phyloP scores from a whole-genome alignment of 2,888 invertebrate genomes.

The Entomobrya multifasciata region DNA sequence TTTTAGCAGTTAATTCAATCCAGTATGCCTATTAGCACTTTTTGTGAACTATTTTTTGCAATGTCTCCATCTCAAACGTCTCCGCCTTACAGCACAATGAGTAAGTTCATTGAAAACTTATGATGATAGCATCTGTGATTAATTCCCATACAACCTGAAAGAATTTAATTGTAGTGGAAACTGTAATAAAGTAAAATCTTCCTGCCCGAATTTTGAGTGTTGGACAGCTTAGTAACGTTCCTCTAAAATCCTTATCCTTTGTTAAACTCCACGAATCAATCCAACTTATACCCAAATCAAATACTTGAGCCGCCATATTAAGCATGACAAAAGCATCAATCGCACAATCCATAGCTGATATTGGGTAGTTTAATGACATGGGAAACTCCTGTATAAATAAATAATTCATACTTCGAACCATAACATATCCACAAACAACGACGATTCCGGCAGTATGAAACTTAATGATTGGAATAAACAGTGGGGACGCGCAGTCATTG shows the following conservation, averaged over 20 bases:
- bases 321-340: constrained; percentile 34
- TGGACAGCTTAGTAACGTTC: constrained; percentile 55
- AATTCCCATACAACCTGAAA: constrained; percentile 55
- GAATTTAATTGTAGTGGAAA: constrained; percentile 54
- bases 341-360: constrained; percentile 21
- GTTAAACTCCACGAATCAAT: constrained; percentile 63
- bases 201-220: constrained; percentile 55
- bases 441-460: not conserved
- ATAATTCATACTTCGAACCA: constrained; percentile 63
- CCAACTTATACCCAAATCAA: constrained; percentile 46
- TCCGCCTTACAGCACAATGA: no score
- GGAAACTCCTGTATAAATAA: constrained; percentile 67
- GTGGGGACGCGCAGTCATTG: constrained; percentile 65
- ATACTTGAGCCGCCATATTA: constrained; percentile 43
- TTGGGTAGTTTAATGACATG: constrained; percentile 26
- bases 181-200: constrained; percentile 53
- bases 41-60: no score
- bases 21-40: no score
- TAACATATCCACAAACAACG: constrained; percentile 14
- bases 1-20: no score
- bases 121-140: constrained; percentile 63
- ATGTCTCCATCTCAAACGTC: no score
- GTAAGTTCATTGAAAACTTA: no score
- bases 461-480: constrained; percentile 51
- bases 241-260: constrained; percentile 34